Percentiles rank a stretch among this genome's conserved stretches.
phyloP scores from a whole-genome alignment of 2,888 invertebrate genomes.

The Heliconius hortense region DNA sequence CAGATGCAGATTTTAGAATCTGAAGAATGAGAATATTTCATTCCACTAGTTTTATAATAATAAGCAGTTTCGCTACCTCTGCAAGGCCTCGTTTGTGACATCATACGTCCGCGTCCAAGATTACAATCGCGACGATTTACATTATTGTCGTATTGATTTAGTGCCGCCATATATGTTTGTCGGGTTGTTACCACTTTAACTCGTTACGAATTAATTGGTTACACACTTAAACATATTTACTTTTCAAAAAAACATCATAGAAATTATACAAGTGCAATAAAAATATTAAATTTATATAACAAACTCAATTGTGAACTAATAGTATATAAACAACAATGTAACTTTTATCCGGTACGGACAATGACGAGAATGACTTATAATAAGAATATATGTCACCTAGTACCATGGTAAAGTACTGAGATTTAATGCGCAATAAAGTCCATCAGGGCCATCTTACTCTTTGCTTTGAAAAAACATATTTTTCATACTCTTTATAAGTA shows the following conservation, averaged over 20 bases:
- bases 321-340: neutral
- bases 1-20: neutral
- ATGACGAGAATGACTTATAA: conserved; percentile 10
- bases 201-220: conserved; percentile 65
- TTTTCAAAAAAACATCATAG: conserved; percentile 11
- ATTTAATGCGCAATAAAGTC: conserved; percentile 14
- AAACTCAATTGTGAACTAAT: neutral
- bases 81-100: conserved; percentile 59
- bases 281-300: neutral
- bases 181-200: conserved; percentile 59
- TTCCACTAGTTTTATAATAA: conserved; percentile 38
- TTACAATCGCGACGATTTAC: conserved; percentile 75
- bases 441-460: conserved; percentile 13
- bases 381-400: conserved; percentile 5
- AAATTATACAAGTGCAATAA: neutral
- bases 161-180: conserved; percentile 48
- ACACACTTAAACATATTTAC: conserved; percentile 44
- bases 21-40: conserved; percentile 14
- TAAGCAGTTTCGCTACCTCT: conserved; percentile 42
- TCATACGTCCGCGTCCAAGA: conserved; percentile 66
- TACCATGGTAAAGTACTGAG: neutral
- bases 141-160: conserved; percentile 76
- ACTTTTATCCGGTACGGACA: conserved; percentile 9
- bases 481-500: neutral
- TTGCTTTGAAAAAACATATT: conserved; percentile 13